Evolutionary conservation across 64 coral and sea anemone species (phyloP), one percentile per base, ranked within the genome.

Genomic region (Montipora sp.): DNA sequence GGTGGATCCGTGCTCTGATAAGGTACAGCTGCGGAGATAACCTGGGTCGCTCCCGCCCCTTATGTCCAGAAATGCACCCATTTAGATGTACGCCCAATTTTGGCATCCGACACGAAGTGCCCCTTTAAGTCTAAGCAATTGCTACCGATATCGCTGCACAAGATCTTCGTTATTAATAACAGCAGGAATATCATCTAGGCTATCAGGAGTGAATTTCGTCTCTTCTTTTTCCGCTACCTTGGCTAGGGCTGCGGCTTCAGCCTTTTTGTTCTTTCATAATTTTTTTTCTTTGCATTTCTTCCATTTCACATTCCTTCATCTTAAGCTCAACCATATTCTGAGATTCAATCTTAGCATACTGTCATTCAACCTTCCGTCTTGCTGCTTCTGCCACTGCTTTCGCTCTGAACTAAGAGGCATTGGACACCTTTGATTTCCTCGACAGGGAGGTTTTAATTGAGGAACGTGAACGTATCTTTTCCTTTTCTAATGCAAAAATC

Each of bases 281-380:
- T 67, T 77, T 88, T 27, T 55, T 57, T 18, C 51, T 36, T 50
- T 88, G 47, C 16, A 88, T 14, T 59, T 88, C 86, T 88, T 88
- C 72, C 7, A 75, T 88, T 19, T 88, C 86, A 24, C 68, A 53
- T 47, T 77, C 68, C 22, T 58, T 76, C 74, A 59, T 87, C 15
- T 61, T 66, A 44, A 87, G 46, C 19, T 87, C 83, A 16, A 87
- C 71, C 59, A 48, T 87, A 5, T 87, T 18, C 21, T 18, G 22
- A 22, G 50, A 19, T 60, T 82, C 80, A n/a, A 45, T 14, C 53
- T 82, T 82, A 5, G 80, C 80, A 82, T 59, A 82, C 36, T 82
- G 21, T 21, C 80, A 82, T 6, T 82, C 49, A 12, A 82, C 80
- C 15, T 82, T 10, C 60, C 60, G 58, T 82, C 50, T 61, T 27